Base-by-base conservation (phyloP, 2,888 invertebrate genomes). In the Dioctria rufipes region DNA sequence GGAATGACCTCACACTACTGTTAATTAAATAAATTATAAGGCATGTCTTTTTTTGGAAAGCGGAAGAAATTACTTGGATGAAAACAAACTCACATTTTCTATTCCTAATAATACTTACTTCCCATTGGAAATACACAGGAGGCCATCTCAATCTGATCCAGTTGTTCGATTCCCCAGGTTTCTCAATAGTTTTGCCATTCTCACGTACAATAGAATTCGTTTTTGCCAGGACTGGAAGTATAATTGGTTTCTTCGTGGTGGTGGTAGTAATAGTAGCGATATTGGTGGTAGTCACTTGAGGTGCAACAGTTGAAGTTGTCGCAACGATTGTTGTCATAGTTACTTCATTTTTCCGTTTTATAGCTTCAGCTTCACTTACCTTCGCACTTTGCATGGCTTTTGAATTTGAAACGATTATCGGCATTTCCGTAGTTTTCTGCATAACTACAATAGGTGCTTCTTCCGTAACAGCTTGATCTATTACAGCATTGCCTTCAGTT, bases 91-190 rank as follows among this genome's bases (percentile, higher is more conserved):
- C n/a, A n/a, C 25, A n/a, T 2, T 11, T 60, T 60, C 2, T 60
- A 60, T 60, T n/a, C 1, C 1, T 60, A 66, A 66, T 42, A 42
- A 37, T 73, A 89, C 91, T 90, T 87, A 93, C 93, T 88, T 92
- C 92, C 93, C 93, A 93, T 87, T 92, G 92, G 86, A 92, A 92
- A 87, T 92, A 92, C 25, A 92, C 92, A 43, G 93, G 92, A 51
- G 92, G 91, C 93, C 93, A 93, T 82, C 92, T 90, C 54, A 91
- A 91, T 71, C 91, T 91, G 85, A 92, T 91, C 93, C 93, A 93
- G 60, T 91, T 90, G 82, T 89, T 89, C 83, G 84, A 63, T 49
- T 81, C 67, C 49, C 80, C 67, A 40, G 51, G 43, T 40, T 37
- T 60, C 40, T 69, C 80, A 43, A 83, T 82, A 39, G 81, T 66